Conservation (phyloP, 2,888 invertebrate species). For the Notodonta ziczac region DNA sequence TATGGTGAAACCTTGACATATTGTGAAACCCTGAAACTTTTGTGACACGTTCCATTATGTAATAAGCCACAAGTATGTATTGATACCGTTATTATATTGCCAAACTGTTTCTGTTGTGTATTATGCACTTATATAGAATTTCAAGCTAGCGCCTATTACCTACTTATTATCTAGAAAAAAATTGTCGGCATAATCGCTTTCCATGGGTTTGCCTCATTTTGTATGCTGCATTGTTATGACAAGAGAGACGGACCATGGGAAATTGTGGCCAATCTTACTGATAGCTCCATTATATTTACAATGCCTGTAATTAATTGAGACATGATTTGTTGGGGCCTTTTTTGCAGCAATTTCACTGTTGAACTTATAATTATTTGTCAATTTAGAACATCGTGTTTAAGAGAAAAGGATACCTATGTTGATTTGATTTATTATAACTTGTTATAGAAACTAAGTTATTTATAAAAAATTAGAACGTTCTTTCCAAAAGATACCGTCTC, state of each 20-base stretch:
- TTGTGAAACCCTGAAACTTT: too few relatives aligned
- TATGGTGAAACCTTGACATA: too few relatives aligned
- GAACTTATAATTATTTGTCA: neutral
- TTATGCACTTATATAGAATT: too few relatives aligned
- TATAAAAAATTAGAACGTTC: too few relatives aligned
- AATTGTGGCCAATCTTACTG: conserved; percentile 18
- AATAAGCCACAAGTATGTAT: too few relatives aligned
- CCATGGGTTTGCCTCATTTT: conserved; percentile 3
- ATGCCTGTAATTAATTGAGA: conserved; percentile 22
- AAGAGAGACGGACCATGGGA: conserved; percentile 25
- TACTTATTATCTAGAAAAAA: neutral
- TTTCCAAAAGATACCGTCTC: too few relatives aligned
- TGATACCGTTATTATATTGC: too few relatives aligned
- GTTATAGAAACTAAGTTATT: too few relatives aligned
- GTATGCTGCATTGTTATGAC: conserved; percentile 5
- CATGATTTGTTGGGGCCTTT: conserved; percentile 16
- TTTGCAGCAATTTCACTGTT: conserved; percentile 25
- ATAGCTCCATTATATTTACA: conserved; percentile 18
- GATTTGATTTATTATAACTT: too few relatives aligned
- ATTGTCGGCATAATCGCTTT: neutral
- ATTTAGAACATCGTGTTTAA: neutral
- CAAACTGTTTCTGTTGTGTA: neutral
- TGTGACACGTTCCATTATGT: too few relatives aligned
- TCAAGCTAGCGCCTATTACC: neutral
- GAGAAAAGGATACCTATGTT: too few relatives aligned